Percentiles rank a stretch among this genome's conserved stretches.
These are phyloP conservation scores for Zenarchopterus dispar DNA, from an alignment of 2,797 vertebrate species.

Conservation along the genomic window DNA sequence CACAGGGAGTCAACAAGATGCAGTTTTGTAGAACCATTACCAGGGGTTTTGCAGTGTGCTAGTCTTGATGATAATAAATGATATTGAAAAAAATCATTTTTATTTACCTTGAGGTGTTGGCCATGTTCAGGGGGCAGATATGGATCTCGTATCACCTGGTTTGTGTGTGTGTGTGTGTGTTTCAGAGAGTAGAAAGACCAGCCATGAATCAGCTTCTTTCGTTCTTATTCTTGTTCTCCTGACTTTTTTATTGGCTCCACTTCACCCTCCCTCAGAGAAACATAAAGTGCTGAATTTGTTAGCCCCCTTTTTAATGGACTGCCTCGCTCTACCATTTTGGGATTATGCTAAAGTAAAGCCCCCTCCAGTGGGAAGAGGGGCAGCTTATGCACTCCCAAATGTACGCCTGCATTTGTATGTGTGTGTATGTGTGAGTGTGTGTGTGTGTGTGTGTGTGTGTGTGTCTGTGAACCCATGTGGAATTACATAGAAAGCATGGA, in stretches of 20 bases:
- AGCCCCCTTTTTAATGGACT: slow-evolving; percentile 74
- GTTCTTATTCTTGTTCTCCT: slow-evolving; percentile 52
- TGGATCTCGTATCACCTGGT: slow-evolving; percentile 33
- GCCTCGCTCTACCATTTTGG: slow-evolving; percentile 66
- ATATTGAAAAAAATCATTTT: not conserved
- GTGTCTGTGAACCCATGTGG: slow-evolving; percentile 14
- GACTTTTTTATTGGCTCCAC: slow-evolving; percentile 73
- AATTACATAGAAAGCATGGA: slow-evolving; percentile 65
- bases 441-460: not conserved
- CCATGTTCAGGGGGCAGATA: slow-evolving; percentile 25
- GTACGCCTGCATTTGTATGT: slow-evolving; percentile 6
- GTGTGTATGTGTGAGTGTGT: slow-evolving; percentile 5
- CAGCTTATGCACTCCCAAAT: slow-evolving; percentile 28
- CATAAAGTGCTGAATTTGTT: slow-evolving; percentile 73
- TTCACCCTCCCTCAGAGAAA: slow-evolving; percentile 66
- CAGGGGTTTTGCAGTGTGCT: not conserved
- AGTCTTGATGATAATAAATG: not conserved
- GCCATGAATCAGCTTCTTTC: slow-evolving; percentile 53
- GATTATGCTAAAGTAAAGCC: slow-evolving; percentile 77
- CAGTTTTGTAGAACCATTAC: no score
- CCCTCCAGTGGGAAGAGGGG: slow-evolving; percentile 35
- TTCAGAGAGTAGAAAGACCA: slow-evolving; percentile 23
- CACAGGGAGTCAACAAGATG: no score
- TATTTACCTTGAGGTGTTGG: not conserved
- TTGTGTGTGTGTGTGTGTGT: slow-evolving; percentile 25